These are phyloP conservation scores for Trinectes maculatus DNA, from an alignment of 2,113 vertebrate genomes.

Conservation along the genomic window DNA sequence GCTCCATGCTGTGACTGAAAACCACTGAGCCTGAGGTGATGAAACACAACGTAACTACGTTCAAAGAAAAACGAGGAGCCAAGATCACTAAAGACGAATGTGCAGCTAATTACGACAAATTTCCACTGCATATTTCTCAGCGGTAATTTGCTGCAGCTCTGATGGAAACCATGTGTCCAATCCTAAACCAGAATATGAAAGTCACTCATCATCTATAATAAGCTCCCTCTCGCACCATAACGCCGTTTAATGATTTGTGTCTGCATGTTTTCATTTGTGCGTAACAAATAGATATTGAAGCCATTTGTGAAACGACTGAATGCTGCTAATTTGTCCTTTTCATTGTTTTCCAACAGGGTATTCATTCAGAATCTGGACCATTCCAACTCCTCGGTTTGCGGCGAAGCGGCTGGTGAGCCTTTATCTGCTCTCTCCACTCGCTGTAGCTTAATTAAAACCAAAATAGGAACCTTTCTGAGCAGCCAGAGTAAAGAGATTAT, in stretches of 20 bases:
- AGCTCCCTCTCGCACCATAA: neutral
- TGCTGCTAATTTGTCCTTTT: constrained; percentile 39
- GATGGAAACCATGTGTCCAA: constrained; percentile 1
- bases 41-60: neutral
- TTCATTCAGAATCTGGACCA: constrained; percentile 83
- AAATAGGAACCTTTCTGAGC: constrained; percentile 48
- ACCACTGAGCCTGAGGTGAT: neutral
- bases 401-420: constrained; percentile 77
- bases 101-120: neutral
- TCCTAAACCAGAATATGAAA: neutral
- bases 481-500: constrained; percentile 56
- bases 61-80: neutral
- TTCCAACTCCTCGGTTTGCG: constrained; percentile 81
- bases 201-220: constrained; percentile 8
- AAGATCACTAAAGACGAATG: neutral
- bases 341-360: constrained; percentile 63
- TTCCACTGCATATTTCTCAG: neutral
- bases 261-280: constrained; percentile 30
- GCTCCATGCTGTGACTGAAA: neutral
- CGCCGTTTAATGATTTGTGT: constrained; percentile 24
- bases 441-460: constrained; percentile 65
- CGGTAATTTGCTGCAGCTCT: neutral
- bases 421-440: constrained; percentile 42
- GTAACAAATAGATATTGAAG: constrained; percentile 15
- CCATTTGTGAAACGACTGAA: constrained; percentile 19